Evolutionary conservation across 92 coral and sea anemone genomes (phyloP).

Genomic region (Anthopleura xanthogrammica): DNA sequence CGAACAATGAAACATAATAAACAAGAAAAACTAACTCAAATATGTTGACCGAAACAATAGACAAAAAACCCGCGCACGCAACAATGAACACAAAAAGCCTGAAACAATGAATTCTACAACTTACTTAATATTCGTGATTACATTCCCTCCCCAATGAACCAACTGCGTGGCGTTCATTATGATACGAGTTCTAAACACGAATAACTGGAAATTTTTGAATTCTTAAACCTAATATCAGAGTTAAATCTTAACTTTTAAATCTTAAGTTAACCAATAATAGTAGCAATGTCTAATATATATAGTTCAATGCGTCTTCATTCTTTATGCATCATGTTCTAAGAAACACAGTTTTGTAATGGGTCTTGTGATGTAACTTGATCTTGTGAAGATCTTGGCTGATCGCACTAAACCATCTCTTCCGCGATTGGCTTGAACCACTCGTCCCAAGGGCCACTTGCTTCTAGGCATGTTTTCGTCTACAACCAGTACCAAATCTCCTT

Average conservation of each 20-base stretch:
- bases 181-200: neutral
- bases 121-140: no score
- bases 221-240: neutral
- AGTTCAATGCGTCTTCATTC: neutral
- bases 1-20: no score
- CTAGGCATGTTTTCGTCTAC: neutral
- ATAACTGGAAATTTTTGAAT: neutral
- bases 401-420: slow-evolving; percentile 9
- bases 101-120: no score
- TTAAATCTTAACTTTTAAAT: no score
- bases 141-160: slow-evolving; percentile 4
- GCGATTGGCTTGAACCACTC: neutral
- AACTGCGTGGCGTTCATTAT: neutral
- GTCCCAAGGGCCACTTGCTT: slow-evolving; percentile 1
- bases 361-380: slow-evolving; percentile 5
- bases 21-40: no score
- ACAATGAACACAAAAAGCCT: no score
- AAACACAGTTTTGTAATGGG: slow-evolving; percentile 21
- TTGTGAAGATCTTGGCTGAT: slow-evolving; percentile 2
- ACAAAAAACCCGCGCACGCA: no score
- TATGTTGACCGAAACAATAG: no score
- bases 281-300: neutral
- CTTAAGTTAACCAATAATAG: neutral
- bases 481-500: neutral
- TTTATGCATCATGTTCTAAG: slow-evolving; percentile 1